Base-by-base conservation (phyloP, 2,113 vertebrate genomes). In the Pseudolaguvia tuberculata region DNA sequence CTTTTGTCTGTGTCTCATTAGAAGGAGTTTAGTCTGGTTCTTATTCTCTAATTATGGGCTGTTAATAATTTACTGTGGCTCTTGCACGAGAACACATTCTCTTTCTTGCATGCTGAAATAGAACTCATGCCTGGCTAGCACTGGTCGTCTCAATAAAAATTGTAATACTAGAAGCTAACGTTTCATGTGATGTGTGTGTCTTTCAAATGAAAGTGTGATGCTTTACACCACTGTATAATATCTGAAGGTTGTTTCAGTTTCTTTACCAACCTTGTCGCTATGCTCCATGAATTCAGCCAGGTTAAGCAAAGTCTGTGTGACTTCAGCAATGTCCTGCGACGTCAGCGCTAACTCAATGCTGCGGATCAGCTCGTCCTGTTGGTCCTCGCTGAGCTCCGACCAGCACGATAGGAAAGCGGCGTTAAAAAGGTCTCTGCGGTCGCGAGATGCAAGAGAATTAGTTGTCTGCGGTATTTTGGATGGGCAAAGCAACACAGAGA, bases 231-330 rank as follows among this genome's bases (percentile, higher is more conserved):
- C 56, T 18, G 2, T 59, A 17, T 9, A 35, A 35, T 17, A 27
- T 57, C 13, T 14, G 5, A 17, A 27, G 12, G 7, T 59, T 42
- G 13, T 65, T 25, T 25, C 11, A 8, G 35, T 12, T 15, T 11
- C 25, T n/a, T 48, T 2, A 70, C 76, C 72, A 21, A 99, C 97
- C 95, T 98, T 98, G 88, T 99, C 97, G 56, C 96, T 99, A 89
- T 99, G 97, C 73, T 99, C 97, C 96, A 99, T 99, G 88, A 99
- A 99, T 79, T 99, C 97, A 0, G 97, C 97, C 87, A 99, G 84
- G 85, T 99, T 99, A 29, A 99, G 90, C 15, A 99, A 91, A 0
- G 97, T 99, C 83, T 99, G 97, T 0, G 97, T 99, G 88, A 99
- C 97, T 80, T 99, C 97, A 0, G 96, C 95, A 1, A 99, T 99